Evolutionary conservation across 2,797 vertebrate genomes (phyloP).

Genomic region (Holocentrus rufus): DNA sequence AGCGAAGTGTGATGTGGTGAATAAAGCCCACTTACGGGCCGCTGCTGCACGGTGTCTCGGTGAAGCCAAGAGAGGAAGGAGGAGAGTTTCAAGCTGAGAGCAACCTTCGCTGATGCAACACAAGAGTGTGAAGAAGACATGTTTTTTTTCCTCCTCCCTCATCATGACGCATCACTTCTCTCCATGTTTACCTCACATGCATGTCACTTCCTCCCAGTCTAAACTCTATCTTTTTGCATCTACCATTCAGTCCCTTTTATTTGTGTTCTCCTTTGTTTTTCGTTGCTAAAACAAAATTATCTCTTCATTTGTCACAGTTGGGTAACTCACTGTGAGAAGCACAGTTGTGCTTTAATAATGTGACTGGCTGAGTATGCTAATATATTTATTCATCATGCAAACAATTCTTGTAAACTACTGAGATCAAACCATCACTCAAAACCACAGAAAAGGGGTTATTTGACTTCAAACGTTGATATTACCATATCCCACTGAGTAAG

Average conservation of each 20-base stretch:
- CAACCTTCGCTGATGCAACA: constrained; percentile 63
- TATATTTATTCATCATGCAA: too few species aligned
- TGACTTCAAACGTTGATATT: too few species aligned
- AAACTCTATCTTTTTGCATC: constrained; percentile 44
- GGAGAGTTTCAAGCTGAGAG: constrained; percentile 49
- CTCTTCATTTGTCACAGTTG: constrained; percentile 27
- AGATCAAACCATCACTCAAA: too few species aligned
- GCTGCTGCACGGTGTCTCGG: constrained; percentile 47
- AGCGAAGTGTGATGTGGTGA: constrained; percentile 49
- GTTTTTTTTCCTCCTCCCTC: constrained; percentile 49
- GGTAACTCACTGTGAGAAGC: constrained; percentile 3
- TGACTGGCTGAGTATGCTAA: constrained; percentile 12
- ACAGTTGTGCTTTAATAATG: constrained; percentile 9
- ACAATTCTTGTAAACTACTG: too few species aligned
- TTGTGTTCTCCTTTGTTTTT: constrained; percentile 18
- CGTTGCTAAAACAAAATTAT: constrained; percentile 16
- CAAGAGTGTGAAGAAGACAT: constrained; percentile 73
- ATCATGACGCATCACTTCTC: constrained; percentile 26
- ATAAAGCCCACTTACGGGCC: constrained; percentile 62
- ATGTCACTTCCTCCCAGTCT: constrained; percentile 46
- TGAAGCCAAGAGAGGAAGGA: constrained; percentile 47
- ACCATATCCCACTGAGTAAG: too few species aligned
- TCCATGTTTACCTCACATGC: constrained; percentile 34
- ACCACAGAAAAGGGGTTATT: too few species aligned
- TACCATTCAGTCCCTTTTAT: constrained; percentile 1